Conservation (phyloP, 2,113 vertebrate genomes). For the Cavia porcellus region DNA sequence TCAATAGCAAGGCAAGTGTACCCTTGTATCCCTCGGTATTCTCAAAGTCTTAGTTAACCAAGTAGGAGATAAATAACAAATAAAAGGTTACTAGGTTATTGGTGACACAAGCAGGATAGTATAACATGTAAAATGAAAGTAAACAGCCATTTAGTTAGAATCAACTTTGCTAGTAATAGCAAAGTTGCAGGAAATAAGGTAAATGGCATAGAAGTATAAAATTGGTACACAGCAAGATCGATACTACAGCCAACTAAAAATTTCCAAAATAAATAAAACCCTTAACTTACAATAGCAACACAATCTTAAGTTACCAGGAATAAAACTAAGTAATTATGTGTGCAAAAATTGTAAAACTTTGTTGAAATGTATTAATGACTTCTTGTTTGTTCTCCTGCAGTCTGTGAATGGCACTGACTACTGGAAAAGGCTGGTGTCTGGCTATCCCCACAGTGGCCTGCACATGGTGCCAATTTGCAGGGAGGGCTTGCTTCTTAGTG, state of each 20-base stretch:
- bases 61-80: background rate
- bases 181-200: background rate
- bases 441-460: too few species aligned
- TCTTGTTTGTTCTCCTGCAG: too few species aligned
- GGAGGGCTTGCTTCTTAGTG: too few species aligned
- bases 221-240: background rate
- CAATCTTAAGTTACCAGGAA: background rate
- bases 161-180: background rate
- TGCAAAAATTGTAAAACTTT: background rate
- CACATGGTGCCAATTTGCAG: too few species aligned
- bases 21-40: background rate
- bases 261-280: background rate
- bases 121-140: background rate
- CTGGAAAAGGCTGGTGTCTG: too few species aligned
- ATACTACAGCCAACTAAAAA: background rate
- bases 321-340: background rate
- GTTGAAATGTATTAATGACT: background rate
- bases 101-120: background rate
- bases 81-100: background rate
- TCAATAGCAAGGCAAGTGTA: background rate
- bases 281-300: background rate
- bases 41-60: background rate
- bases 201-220: background rate
- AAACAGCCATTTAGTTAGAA: background rate
- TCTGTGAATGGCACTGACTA: too few species aligned